A percentile compares a stretch with the other conserved stretches of the same genome.
phyloP scores from a whole-genome alignment of 1,140 invertebrate genomes.

The Plodia interpunctella region DNA sequence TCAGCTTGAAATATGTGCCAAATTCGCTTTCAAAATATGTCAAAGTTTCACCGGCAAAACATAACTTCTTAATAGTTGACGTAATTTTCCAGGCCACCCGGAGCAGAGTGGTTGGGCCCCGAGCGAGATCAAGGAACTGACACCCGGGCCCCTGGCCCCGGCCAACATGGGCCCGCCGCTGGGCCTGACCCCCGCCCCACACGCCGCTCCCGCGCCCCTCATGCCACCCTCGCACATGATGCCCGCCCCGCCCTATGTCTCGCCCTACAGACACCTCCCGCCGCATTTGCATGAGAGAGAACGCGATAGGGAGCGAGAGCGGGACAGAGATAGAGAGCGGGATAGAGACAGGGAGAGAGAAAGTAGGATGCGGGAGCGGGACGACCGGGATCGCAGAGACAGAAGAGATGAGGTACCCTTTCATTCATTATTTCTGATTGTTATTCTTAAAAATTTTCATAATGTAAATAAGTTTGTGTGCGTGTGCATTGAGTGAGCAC shows the following conservation, averaged over 20 bases:
- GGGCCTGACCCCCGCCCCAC: slow-evolving; percentile 56
- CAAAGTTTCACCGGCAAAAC: not conserved
- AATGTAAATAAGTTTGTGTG: too few relatives aligned
- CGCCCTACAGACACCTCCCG: slow-evolving; percentile 48
- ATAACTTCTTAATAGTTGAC: not conserved
- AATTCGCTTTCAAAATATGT: too few relatives aligned
- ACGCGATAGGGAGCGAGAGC: slow-evolving; percentile 38
- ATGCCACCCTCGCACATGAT: slow-evolving; percentile 34
- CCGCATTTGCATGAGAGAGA: slow-evolving; percentile 40
- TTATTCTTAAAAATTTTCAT: too few relatives aligned
- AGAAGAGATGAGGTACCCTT: slow-evolving; percentile 46
- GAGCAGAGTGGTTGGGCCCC: slow-evolving; percentile 77
- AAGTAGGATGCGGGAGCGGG: slow-evolving; percentile 41
- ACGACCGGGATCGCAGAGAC: slow-evolving; percentile 50
- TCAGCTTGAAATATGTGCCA: too few relatives aligned
- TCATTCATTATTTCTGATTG: not conserved
- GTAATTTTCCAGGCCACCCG: slow-evolving; percentile 36
- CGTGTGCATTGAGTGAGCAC: too few relatives aligned
- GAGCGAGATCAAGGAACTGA: slow-evolving; percentile 80
- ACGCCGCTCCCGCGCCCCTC: slow-evolving; percentile 46
- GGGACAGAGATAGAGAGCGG: slow-evolving; percentile 40
- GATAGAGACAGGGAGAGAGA: slow-evolving; percentile 43
- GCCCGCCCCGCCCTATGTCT: slow-evolving; percentile 50
- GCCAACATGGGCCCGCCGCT: slow-evolving; percentile 63
- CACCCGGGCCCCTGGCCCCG: slow-evolving; percentile 61